Evolutionary conservation across 2,797 vertebrate species (phyloP).

Genomic region (Rhinichthys osculus): DNA sequence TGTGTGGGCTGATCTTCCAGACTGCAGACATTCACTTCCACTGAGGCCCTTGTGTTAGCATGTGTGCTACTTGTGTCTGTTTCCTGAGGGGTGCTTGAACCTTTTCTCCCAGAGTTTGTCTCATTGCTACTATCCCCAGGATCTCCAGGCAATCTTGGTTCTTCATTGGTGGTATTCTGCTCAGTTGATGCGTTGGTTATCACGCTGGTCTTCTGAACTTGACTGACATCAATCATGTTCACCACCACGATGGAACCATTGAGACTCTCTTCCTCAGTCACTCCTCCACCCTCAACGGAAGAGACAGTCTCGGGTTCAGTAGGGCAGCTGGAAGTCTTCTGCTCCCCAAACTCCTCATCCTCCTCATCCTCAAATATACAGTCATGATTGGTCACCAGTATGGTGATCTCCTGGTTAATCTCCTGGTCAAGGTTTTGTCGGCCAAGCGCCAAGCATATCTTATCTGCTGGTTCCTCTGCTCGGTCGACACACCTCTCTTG

Average conservation of each 20-base stretch:
- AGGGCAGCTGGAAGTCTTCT: constrained; percentile 27
- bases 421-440: constrained; percentile 53
- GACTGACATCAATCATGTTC: constrained; percentile 59
- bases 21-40: background rate
- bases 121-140: background rate
- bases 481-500: constrained; percentile 12
- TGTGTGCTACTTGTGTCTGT: background rate
- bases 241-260: constrained; percentile 55
- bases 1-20: constrained; percentile 10
- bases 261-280: constrained; percentile 35
- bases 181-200: constrained; percentile 24
- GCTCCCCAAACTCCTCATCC: constrained; percentile 33
- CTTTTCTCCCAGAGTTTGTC: constrained; percentile 10
- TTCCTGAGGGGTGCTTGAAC: background rate
- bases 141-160: background rate
- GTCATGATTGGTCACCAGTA: constrained; percentile 78
- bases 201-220: constrained; percentile 48
- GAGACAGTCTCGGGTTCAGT: constrained; percentile 64
- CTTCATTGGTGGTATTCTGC: constrained; percentile 1
- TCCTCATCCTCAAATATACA: constrained; percentile 55
- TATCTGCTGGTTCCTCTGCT: constrained; percentile 60
- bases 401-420: constrained; percentile 80
- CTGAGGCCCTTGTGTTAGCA: background rate
- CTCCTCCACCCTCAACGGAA: constrained; percentile 58
- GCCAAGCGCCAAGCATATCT: constrained; percentile 53